Evolutionary conservation across 2,797 vertebrate species (phyloP).

Genomic region (Dipus sagitta): DNA sequence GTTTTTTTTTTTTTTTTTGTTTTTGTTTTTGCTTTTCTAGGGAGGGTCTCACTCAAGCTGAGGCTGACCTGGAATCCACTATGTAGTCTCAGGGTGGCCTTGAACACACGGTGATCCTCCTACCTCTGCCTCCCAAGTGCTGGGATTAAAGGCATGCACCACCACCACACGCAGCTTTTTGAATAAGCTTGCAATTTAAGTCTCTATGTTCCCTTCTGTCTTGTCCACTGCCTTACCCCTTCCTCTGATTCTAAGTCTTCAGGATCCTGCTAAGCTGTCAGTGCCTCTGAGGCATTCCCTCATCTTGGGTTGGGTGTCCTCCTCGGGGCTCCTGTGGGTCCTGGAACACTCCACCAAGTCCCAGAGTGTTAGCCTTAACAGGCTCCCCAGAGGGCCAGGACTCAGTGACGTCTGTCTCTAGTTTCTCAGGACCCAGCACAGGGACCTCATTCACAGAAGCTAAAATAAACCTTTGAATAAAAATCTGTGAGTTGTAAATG

Average conservation of each 20-base stretch:
- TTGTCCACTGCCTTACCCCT: not conserved
- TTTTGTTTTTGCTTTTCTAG: no score
- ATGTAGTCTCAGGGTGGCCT: no score
- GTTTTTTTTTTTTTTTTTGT: no score
- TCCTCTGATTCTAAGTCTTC: not conserved
- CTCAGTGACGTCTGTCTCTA: not conserved
- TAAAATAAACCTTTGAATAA: not conserved
- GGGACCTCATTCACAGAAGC: not conserved
- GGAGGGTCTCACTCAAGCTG: no score
- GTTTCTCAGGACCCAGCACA: not conserved
- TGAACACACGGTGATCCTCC: no score
- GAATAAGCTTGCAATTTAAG: no score
- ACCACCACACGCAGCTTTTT: no score
- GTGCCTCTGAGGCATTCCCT: not conserved
- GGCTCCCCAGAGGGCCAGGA: fast-evolving
- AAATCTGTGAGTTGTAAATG: not conserved
- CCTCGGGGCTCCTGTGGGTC: not conserved
- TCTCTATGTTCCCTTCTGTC: not conserved
- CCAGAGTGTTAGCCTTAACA: fast-evolving
- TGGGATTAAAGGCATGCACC: no score
- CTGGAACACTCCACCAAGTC: fast-evolving
- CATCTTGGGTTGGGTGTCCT: not conserved
- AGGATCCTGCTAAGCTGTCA: not conserved
- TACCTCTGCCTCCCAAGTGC: no score
- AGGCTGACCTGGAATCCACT: no score